phyloP scores from a whole-genome alignment of 2,888 invertebrate genomes.

The Tridacna gigas region DNA sequence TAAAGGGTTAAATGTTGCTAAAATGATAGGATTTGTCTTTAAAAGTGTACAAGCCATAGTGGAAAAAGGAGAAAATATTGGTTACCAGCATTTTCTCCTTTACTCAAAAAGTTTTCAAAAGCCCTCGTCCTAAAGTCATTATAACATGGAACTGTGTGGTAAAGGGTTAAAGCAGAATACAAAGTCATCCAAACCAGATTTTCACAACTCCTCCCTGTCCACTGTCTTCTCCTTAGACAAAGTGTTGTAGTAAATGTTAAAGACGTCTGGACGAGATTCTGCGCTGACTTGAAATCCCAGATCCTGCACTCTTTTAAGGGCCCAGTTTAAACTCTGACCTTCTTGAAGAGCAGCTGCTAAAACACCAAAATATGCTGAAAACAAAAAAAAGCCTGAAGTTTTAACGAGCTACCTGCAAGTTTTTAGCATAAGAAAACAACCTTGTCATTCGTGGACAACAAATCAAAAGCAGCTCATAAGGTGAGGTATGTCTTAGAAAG shows the following conservation, averaged over 20 bases:
- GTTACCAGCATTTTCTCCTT: neutral
- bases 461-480: no score
- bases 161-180: neutral
- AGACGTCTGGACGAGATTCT: constrained; percentile 65
- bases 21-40: neutral
- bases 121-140: no score
- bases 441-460: no score
- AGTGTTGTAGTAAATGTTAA: constrained; percentile 64
- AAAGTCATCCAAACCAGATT: neutral
- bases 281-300: constrained; percentile 70
- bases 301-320: constrained; percentile 68
- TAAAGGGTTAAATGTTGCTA: no score
- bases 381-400: constrained; percentile 1
- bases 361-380: constrained; percentile 74
- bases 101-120: neutral
- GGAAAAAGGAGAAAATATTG: neutral
- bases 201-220: constrained; percentile 54
- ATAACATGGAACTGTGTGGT: no score
- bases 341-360: constrained; percentile 74
- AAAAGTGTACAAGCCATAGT: neutral
- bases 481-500: no score
- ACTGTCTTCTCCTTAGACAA: constrained; percentile 14
- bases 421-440: no score
- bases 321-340: constrained; percentile 70
- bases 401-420: no score